phyloP scores from a whole-genome alignment of 37 sponge, comb jelly and placozoan genomes.

The Dysidea cf. avara region DNA sequence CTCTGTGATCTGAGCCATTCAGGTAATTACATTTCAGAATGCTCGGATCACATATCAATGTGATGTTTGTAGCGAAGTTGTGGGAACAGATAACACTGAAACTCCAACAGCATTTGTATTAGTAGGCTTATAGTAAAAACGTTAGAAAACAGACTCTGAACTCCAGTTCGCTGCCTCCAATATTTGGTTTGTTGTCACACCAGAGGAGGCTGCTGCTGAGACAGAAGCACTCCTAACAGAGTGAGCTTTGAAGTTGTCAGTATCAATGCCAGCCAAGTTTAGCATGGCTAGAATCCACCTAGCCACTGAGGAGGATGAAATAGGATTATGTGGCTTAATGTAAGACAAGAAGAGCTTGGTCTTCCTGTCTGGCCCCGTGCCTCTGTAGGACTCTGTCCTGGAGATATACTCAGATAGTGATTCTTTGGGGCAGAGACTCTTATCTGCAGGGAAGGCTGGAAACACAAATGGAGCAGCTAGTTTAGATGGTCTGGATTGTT shows the following conservation, averaged over 20 bases:
- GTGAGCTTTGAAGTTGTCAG: neutral
- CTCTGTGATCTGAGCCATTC: too few relatives aligned
- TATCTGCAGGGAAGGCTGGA: constrained; percentile 14
- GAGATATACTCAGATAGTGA: neutral
- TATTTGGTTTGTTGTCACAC: neutral
- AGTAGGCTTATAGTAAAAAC: too few relatives aligned
- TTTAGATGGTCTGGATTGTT: constrained; percentile 16
- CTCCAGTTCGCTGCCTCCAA: too few relatives aligned
- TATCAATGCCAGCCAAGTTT: neutral
- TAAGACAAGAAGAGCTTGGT: constrained; percentile 22
- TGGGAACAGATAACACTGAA: too few relatives aligned
- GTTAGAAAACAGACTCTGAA: too few relatives aligned
- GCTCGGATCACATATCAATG: too few relatives aligned
- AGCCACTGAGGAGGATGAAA: constrained; percentile 21
- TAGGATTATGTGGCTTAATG: constrained; percentile 2
- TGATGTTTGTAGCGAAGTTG: too few relatives aligned
- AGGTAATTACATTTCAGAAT: too few relatives aligned
- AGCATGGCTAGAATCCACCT: neutral
- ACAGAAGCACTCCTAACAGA: neutral
- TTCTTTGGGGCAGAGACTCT: constrained; percentile 18
- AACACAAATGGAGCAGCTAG: constrained; percentile 29
- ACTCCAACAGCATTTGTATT: too few relatives aligned
- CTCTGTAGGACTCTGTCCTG: neutral
- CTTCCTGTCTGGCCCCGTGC: too few relatives aligned
- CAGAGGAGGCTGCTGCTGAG: too few relatives aligned